These are phyloP conservation scores for Augochlora pura DNA, from an alignment of 1,140 invertebrate genomes.

Conservation along the genomic window DNA sequence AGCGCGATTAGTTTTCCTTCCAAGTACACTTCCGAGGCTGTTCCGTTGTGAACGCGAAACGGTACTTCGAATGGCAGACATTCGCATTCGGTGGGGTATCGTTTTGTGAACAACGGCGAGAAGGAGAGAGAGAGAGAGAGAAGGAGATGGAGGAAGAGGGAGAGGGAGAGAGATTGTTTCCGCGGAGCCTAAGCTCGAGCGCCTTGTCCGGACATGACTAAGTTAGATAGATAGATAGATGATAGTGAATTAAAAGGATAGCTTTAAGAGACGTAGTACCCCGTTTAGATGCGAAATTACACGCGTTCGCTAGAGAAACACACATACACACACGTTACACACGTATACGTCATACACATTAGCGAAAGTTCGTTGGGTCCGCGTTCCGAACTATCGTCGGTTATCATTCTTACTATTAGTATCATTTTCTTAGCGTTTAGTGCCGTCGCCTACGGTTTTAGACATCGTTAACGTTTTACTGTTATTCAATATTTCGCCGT, in stretches of 20 bases:
- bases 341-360: background rate
- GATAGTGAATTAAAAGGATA: slow-evolving; percentile 51
- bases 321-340: too few relatives aligned
- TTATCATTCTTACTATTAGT: slow-evolving; percentile 54
- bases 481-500: slow-evolving; percentile 13
- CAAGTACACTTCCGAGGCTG: too few relatives aligned
- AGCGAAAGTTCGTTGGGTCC: slow-evolving; percentile 3
- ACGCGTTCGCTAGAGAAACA: background rate
- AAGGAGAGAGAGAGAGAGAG: too few relatives aligned
- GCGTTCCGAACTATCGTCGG: slow-evolving; percentile 39
- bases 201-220: slow-evolving; percentile 11
- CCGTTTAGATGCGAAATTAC: slow-evolving; percentile 37
- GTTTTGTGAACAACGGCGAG: too few relatives aligned
- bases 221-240: slow-evolving; percentile 52
- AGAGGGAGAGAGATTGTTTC: too few relatives aligned
- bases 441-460: slow-evolving; percentile 25
- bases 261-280: slow-evolving; percentile 56
- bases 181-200: too few relatives aligned
- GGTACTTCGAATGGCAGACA: too few relatives aligned
- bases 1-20: too few relatives aligned
- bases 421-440: slow-evolving; percentile 50
- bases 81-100: too few relatives aligned
- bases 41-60: too few relatives aligned
- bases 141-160: too few relatives aligned
- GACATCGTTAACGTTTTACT: slow-evolving; percentile 22